Percentiles rank a stretch among this genome's conserved stretches.
Conservation (phyloP, 2,797 vertebrate genomes). For the Discoglossus pictus region DNA sequence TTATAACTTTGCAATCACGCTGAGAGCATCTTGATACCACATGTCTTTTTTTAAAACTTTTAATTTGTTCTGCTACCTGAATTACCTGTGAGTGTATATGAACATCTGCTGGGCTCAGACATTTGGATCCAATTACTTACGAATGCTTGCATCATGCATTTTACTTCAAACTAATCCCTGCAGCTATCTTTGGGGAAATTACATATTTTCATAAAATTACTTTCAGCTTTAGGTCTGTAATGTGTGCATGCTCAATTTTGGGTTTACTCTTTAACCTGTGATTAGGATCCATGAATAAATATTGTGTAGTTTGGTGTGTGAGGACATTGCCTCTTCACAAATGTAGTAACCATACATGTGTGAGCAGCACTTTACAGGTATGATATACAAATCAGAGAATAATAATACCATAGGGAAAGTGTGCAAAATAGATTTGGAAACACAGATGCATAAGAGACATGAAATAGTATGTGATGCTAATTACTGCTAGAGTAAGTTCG, state of each 20-base stretch:
- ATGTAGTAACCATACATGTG: too few relatives aligned
- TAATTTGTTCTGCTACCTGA: slow-evolving; percentile 9
- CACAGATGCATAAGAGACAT: too few relatives aligned
- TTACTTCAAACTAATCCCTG: slow-evolving; percentile 16
- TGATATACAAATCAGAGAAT: too few relatives aligned
- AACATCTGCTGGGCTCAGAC: slow-evolving; percentile 16
- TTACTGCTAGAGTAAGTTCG: too few relatives aligned
- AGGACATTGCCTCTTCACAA: too few relatives aligned
- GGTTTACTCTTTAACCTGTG: not conserved
- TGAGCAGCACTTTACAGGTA: too few relatives aligned
- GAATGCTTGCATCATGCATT: slow-evolving; percentile 1
- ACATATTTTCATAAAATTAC: slow-evolving; percentile 36
- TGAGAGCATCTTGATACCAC: slow-evolving; percentile 6
- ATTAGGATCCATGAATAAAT: too few relatives aligned
- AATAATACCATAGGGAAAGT: too few relatives aligned
- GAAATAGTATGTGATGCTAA: too few relatives aligned
- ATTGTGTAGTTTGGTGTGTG: too few relatives aligned
- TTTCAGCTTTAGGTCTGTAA: slow-evolving; percentile 10
- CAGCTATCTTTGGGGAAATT: slow-evolving; percentile 19
- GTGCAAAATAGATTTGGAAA: too few relatives aligned
- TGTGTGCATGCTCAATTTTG: slow-evolving; percentile 8
- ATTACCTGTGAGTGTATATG: slow-evolving; percentile 27
- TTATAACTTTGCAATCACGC: slow-evolving; percentile 4
- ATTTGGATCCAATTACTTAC: slow-evolving; percentile 28
- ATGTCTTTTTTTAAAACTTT: slow-evolving; percentile 2